These are phyloP conservation scores for Pachydiplax longipennis DNA, from an alignment of 2,888 invertebrate genomes.

Conservation along the genomic window DNA sequence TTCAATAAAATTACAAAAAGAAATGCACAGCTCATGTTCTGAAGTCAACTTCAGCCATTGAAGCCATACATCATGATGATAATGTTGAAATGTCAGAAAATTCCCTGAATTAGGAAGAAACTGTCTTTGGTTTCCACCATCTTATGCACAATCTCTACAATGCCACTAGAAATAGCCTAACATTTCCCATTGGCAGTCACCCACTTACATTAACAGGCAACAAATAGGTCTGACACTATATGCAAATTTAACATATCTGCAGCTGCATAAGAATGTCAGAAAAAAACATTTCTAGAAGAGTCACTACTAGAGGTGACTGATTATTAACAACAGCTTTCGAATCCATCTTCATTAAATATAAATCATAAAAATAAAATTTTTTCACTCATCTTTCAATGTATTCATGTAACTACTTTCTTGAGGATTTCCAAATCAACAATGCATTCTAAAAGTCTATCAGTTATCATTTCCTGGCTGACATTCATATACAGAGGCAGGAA, in stretches of 20 bases:
- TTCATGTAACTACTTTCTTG: not conserved
- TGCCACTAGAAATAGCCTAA: slow-evolving; percentile 45
- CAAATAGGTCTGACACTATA: slow-evolving; percentile 43
- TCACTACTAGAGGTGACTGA: not conserved
- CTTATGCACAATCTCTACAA: slow-evolving; percentile 36
- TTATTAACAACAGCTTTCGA: not conserved
- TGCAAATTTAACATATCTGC: slow-evolving; percentile 35
- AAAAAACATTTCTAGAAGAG: not conserved
- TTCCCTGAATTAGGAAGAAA: slow-evolving; percentile 45
- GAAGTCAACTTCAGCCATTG: slow-evolving; percentile 29
- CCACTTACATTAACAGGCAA: slow-evolving; percentile 42
- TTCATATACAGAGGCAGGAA: not conserved
- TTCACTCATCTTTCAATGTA: not conserved
- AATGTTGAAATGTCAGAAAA: slow-evolving; percentile 39
- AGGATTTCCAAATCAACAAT: not conserved
- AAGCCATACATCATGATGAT: slow-evolving; percentile 33
- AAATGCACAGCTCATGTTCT: slow-evolving; percentile 42
- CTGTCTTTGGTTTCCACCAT: slow-evolving; percentile 45
- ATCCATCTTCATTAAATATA: not conserved
- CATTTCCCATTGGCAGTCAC: slow-evolving; percentile 44
- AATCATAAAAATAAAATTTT: not conserved
- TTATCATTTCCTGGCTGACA: not conserved
- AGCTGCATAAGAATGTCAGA: slow-evolving; percentile 12
- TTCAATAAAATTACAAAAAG: slow-evolving; percentile 45
- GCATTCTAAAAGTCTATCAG: not conserved